These are phyloP conservation scores for Cephalopterus ornatus DNA, from an alignment of 2,113 vertebrate genomes.

Conservation along the genomic window DNA sequence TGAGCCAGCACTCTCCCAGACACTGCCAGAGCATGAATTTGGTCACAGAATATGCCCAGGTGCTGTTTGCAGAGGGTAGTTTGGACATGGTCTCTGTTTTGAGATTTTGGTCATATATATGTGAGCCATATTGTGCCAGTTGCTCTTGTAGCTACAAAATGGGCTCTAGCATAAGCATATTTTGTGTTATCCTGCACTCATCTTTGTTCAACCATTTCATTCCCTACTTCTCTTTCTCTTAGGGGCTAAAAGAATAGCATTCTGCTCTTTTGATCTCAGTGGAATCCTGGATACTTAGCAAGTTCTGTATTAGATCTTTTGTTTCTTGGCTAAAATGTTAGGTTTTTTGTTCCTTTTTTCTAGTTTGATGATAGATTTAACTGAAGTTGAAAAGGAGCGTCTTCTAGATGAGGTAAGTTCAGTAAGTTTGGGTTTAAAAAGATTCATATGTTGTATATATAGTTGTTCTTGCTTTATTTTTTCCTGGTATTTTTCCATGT, in stretches of 20 bases:
- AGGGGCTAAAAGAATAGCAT: not conserved
- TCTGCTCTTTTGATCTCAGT: not conserved
- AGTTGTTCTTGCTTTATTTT: not conserved
- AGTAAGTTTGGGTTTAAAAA: not conserved
- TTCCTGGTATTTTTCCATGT: not conserved
- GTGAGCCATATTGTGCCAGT: not conserved
- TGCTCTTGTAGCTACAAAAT: not conserved
- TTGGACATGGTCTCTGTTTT: not conserved
- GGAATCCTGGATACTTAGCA: not conserved
- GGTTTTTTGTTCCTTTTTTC: not conserved
- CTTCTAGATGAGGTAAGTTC: constrained; percentile 85
- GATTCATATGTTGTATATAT: accelerated
- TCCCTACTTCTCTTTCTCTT: not conserved
- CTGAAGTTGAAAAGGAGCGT: constrained; percentile 85
- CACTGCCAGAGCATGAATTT: not conserved
- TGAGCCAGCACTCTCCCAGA: not conserved
- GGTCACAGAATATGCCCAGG: not conserved
- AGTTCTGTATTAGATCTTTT: not conserved
- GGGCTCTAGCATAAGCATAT: not conserved
- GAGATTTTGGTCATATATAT: not conserved
- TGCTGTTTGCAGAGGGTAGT: not conserved
- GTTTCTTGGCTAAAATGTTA: not conserved
- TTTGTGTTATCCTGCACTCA: not conserved
- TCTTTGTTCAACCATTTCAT: not conserved
- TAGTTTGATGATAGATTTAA: constrained; percentile 84